Percentiles rank a stretch among this genome's conserved stretches.
Evolutionary conservation across 1,140 invertebrate genomes (phyloP).

Genomic region (Andrena cerasifolii): DNA sequence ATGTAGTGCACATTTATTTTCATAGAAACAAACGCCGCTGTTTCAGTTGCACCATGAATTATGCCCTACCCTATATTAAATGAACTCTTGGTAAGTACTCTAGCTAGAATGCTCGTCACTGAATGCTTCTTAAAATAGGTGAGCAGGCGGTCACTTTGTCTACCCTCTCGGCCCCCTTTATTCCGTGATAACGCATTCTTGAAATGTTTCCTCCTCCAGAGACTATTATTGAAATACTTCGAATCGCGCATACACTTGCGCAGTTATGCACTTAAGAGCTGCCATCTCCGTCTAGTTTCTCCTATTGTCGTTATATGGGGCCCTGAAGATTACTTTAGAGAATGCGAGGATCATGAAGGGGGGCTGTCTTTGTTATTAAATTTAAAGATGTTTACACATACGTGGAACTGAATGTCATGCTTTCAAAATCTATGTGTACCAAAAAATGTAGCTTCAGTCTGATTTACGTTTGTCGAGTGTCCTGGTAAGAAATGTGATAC

Average conservation of each 20-base stretch:
- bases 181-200: neutral
- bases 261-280: neutral
- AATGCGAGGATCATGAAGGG: too few relatives aligned
- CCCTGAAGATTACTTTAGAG: too few relatives aligned
- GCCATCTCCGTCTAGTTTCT: neutral
- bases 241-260: neutral
- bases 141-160: neutral
- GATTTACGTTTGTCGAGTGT: too few relatives aligned
- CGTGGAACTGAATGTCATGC: too few relatives aligned
- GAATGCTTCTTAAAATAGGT: neutral
- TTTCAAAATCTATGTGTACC: too few relatives aligned
- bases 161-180: neutral
- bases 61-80: neutral
- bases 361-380: too few relatives aligned
- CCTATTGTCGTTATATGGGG: neutral
- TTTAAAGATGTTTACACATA: too few relatives aligned
- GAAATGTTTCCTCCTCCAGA: conserved; percentile 3
- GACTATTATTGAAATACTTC: conserved; percentile 30
- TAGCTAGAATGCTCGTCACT: neutral
- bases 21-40: too few relatives aligned
- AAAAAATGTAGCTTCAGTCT: too few relatives aligned
- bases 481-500: too few relatives aligned
- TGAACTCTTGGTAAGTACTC: neutral
- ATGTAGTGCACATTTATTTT: too few relatives aligned
- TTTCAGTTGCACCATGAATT: too few relatives aligned